Percentiles rank a stretch among this genome's conserved stretches.
Evolutionary conservation across 2,888 invertebrate species (phyloP).

Genomic region (Carterocephalus palaemon): DNA sequence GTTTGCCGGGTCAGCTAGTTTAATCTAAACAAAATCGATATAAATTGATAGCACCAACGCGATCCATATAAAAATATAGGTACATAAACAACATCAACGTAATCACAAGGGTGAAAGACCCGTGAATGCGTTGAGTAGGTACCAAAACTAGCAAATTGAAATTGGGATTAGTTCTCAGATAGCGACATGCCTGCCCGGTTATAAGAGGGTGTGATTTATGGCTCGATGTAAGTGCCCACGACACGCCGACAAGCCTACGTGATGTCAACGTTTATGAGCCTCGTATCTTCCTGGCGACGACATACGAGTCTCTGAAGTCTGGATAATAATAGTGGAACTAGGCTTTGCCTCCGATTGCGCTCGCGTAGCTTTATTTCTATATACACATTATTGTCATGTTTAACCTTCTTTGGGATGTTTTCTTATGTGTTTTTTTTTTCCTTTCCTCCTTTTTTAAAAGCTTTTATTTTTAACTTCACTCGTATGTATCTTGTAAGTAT

Average conservation of each 20-base stretch:
- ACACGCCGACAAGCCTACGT: constrained; percentile 25
- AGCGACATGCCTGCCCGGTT: constrained; percentile 7
- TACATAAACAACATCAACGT: no score
- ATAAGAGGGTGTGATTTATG: constrained; percentile 31
- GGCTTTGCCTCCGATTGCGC: background rate
- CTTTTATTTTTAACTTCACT: no score
- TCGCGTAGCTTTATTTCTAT: background rate
- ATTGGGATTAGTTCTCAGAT: constrained; percentile 27
- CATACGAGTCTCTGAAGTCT: background rate
- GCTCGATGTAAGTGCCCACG: constrained; percentile 15
- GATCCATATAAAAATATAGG: no score
- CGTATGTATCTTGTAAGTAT: no score
- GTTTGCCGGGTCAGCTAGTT: no score
- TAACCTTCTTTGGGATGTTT: no score
- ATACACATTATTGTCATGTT: no score
- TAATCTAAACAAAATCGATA: no score
- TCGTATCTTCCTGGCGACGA: constrained; percentile 21
- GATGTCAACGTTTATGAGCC: constrained; percentile 32
- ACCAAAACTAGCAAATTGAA: constrained; percentile 26
- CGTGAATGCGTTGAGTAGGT: no score
- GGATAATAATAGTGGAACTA: constrained; percentile 7
- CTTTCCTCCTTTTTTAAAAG: no score
- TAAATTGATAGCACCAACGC: no score
- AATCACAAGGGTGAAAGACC: background rate
- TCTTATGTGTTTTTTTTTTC: no score